These are phyloP conservation scores for Oryzias melastigma DNA, from an alignment of 2,113 vertebrate species.

Conservation along the genomic window DNA sequence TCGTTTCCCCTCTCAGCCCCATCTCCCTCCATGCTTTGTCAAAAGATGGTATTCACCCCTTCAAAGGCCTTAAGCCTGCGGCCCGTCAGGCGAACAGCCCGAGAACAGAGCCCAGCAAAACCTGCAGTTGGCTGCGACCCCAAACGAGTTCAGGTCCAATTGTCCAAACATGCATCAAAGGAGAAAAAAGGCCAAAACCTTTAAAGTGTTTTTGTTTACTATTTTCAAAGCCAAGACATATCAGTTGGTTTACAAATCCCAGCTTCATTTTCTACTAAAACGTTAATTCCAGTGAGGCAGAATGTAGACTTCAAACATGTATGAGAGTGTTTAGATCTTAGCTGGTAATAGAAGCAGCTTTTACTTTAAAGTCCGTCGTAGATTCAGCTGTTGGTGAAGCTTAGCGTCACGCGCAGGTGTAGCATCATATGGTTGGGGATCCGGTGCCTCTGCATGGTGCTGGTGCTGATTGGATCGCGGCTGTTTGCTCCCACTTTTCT, in stretches of 20 bases:
- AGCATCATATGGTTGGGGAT: constrained; percentile 72
- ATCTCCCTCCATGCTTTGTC: constrained; percentile 91
- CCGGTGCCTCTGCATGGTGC: constrained; percentile 91
- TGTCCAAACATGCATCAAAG: constrained; percentile 19
- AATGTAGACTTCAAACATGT: no score
- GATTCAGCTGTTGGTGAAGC: constrained; percentile 1
- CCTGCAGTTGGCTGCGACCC: constrained; percentile 87
- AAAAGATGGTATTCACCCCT: constrained; percentile 99
- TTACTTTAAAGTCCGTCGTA: not conserved
- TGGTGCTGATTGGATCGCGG: constrained; percentile 97
- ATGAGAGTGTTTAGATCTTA: not conserved
- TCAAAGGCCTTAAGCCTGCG: constrained; percentile 99
- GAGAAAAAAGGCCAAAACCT: not conserved
- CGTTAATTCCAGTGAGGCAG: not conserved
- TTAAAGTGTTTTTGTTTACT: not conserved
- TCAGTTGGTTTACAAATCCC: not conserved
- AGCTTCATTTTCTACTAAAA: no score
- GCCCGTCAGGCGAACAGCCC: constrained; percentile 99
- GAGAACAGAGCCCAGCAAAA: constrained; percentile 94
- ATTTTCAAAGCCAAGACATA: not conserved
- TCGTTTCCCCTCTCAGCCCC: constrained; percentile 61
- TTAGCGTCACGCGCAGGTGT: constrained; percentile 1
- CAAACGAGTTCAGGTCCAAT: constrained; percentile 7
- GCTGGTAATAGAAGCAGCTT: not conserved
- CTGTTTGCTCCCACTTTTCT: constrained; percentile 99